phyloP scores from a whole-genome alignment of 2,113 vertebrate genomes.

The Prunella fulvescens region DNA sequence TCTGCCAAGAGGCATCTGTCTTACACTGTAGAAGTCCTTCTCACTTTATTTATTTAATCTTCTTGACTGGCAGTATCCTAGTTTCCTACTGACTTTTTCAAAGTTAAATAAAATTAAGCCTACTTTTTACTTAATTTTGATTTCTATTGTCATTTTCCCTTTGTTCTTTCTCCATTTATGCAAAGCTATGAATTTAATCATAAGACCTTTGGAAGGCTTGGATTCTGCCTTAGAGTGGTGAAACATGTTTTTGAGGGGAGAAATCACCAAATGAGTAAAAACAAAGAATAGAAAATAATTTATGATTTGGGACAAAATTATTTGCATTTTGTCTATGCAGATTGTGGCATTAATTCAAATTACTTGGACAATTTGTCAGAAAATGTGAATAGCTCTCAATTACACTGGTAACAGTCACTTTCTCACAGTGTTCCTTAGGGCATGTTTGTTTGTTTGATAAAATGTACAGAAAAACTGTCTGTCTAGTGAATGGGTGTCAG shows the following conservation, averaged over 20 bases:
- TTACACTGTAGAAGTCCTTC: background rate
- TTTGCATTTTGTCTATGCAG: background rate
- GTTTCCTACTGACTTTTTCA: background rate
- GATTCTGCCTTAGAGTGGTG: background rate
- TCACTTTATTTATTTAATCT: slow-evolving; percentile 21
- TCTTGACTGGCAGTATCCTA: background rate
- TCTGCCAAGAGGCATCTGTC: slow-evolving; percentile 25
- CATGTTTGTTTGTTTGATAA: background rate
- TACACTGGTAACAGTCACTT: background rate
- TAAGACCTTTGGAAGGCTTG: background rate
- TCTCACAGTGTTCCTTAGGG: background rate
- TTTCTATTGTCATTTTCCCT: background rate
- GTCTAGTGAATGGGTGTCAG: background rate
- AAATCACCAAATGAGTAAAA: background rate
- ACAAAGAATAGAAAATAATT: background rate
- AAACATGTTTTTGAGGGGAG: background rate
- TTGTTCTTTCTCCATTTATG: background rate
- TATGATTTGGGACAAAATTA: background rate
- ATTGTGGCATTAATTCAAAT: background rate
- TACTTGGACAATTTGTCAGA: background rate
- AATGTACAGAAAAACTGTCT: background rate
- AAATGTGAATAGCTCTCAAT: background rate
- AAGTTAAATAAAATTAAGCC: background rate
- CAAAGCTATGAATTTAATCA: background rate
- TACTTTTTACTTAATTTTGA: background rate